A percentile compares a stretch with the other conserved stretches of the same genome.
phyloP scores from a whole-genome alignment of 2,888 invertebrate species.

The Ditylenchus weischeri region DNA sequence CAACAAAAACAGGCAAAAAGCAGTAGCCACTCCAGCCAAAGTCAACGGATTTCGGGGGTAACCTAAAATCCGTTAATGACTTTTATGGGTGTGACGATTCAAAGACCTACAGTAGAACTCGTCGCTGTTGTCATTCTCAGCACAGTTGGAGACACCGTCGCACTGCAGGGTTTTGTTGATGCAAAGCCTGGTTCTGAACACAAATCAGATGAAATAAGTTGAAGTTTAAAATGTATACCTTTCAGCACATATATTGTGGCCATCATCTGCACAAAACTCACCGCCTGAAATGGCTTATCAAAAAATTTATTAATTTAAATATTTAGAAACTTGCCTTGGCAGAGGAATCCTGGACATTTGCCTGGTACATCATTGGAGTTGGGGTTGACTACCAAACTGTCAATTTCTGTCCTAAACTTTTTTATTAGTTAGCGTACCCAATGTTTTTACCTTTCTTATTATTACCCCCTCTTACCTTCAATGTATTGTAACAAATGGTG shows the following conservation, averaged over 20 bases:
- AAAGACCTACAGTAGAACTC: constrained; percentile 42
- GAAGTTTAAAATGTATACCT: constrained; percentile 12
- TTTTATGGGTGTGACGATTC: not conserved
- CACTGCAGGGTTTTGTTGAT: constrained; percentile 60
- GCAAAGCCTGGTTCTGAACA: constrained; percentile 57
- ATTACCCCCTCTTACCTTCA: not conserved
- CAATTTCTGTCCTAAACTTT: constrained; percentile 25
- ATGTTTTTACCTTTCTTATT: constrained; percentile 16
- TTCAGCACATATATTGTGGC: constrained; percentile 54
- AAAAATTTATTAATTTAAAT: not conserved
- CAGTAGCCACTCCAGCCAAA: constrained; percentile 3
- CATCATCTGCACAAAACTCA: constrained; percentile 58
- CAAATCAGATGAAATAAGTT: no score
- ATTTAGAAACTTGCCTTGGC: constrained; percentile 21
- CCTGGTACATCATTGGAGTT: constrained; percentile 2
- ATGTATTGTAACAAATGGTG: no score
- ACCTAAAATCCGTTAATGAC: not conserved
- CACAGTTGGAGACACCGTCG: constrained; percentile 61
- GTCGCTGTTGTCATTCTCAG: constrained; percentile 59
- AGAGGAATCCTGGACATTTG: constrained; percentile 20
- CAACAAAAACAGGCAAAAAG: not conserved
- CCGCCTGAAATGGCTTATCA: constrained; percentile 32
- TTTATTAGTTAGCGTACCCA: no score
- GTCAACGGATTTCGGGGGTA: not conserved
- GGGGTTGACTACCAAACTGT: constrained; percentile 39